Percentiles rank a stretch among this genome's conserved stretches.
These are phyloP conservation scores for Macrocentrus cingulum DNA, from an alignment of 1,140 invertebrate species.

Conservation along the genomic window DNA sequence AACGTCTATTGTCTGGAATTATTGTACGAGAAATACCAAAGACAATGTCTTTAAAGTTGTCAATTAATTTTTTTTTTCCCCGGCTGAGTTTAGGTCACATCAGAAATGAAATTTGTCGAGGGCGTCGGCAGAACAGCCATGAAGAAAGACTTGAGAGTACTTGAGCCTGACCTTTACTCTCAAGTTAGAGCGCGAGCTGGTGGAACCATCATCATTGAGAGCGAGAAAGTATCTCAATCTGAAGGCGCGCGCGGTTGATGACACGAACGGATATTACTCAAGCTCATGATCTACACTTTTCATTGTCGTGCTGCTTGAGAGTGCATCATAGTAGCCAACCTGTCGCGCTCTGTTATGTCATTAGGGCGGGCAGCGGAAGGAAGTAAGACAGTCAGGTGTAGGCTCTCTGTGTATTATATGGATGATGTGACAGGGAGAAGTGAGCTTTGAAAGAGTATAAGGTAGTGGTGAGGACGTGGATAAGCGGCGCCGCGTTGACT, in stretches of 20 bases:
- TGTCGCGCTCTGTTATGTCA: background rate
- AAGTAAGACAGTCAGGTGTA: background rate
- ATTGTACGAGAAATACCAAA: too few species aligned
- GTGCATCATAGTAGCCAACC: conserved; percentile 3
- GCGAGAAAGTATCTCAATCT: background rate
- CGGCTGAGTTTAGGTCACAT: background rate
- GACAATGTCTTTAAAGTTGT: too few species aligned
- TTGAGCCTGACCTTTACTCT: conserved; percentile 2
- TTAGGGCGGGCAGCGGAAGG: background rate
- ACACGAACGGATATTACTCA: background rate
- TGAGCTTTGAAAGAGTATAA: background rate
- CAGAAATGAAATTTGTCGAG: conserved; percentile 1
- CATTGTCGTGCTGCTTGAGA: conserved; percentile 2
- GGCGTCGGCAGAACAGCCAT: background rate
- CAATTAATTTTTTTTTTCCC: background rate
- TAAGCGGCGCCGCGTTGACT: conserved; percentile 52
- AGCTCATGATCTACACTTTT: background rate
- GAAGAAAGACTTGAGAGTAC: conserved; percentile 9
- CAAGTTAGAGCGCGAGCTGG: background rate
- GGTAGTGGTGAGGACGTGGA: conserved; percentile 4
- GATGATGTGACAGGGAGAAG: conserved; percentile 7
- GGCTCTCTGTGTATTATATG: too few species aligned
- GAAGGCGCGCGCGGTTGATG: too few species aligned
- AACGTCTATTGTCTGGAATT: too few species aligned
- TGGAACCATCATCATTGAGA: background rate